phyloP scores from a whole-genome alignment of 2,888 invertebrate genomes.

The Drosophila anomelani region DNA sequence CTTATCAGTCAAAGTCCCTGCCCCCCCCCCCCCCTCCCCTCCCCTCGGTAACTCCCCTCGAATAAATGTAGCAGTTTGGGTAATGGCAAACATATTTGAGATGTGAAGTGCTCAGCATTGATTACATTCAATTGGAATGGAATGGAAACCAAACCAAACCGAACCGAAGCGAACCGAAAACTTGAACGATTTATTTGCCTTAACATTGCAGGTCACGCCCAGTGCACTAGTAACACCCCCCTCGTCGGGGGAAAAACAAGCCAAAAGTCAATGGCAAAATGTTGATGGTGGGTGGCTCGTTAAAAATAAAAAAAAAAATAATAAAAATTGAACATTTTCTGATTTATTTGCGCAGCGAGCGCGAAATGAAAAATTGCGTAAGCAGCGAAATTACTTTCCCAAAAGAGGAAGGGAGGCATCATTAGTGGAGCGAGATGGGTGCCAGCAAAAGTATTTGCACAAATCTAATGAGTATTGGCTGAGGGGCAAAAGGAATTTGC shows the following conservation, averaged over 20 bases:
- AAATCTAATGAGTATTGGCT: slow-evolving; percentile 54
- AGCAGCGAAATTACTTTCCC: slow-evolving; percentile 72
- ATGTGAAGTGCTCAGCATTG: slow-evolving; percentile 44
- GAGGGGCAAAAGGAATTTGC: slow-evolving; percentile 15
- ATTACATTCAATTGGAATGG: slow-evolving; percentile 50
- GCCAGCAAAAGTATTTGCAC: slow-evolving; percentile 58
- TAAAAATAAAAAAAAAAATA: slow-evolving; percentile 62
- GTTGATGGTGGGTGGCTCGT: slow-evolving; percentile 20
- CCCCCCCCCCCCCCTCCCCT: no score
- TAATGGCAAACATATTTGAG: slow-evolving; percentile 77
- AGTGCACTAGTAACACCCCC: slow-evolving; percentile 2
- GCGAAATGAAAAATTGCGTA: slow-evolving; percentile 76
- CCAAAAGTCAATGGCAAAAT: slow-evolving; percentile 70
- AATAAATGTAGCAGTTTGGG: slow-evolving; percentile 16
- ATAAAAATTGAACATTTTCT: slow-evolving; percentile 64
- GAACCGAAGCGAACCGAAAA: slow-evolving; percentile 41
- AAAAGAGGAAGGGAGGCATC: slow-evolving; percentile 1
- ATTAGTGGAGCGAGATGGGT: slow-evolving; percentile 17
- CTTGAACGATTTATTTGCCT: slow-evolving; percentile 74
- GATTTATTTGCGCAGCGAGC: slow-evolving; percentile 71
- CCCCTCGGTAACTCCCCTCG: not conserved
- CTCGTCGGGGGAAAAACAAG: slow-evolving; percentile 36
- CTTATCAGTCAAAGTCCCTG: slow-evolving; percentile 17
- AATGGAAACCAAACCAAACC: slow-evolving; percentile 44
- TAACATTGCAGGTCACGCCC: slow-evolving; percentile 56